Base-by-base conservation (phyloP, 1,140 invertebrate species). In the Saccostrea glomerata region DNA sequence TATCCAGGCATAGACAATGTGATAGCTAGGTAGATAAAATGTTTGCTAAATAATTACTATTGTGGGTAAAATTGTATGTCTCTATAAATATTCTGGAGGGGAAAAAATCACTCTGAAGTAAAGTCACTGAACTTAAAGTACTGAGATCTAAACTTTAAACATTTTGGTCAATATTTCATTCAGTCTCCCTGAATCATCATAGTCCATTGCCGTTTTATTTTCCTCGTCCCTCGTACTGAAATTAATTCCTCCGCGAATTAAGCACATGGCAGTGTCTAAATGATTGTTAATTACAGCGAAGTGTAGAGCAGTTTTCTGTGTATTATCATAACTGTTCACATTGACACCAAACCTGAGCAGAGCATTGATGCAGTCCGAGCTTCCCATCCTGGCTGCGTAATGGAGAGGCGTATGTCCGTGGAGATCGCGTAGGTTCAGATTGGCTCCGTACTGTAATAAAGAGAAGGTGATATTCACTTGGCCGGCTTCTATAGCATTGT, bases 371-470 rank as follows among this genome's bases (percentile, higher is more conserved):
- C 90, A 93, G 63, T 90, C 90, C 13, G 88, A 20, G 23, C 91
- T 87, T 55, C 92, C 90, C 25, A 84, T 86, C 20, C 87, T 66
- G 7, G 91, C 88, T 17, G 92, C 91, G 87, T 92, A 92, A 88
- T 94, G 93, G 9, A 94, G 86, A 13, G 93, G 91, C 23, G 92
- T 93, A 77, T 90, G 90, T 12, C 93, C 93, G 23, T 92, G 90
- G n/a, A 93, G 89, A 86, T 94, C 93, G 4, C 91, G 91, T 58
- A 92, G 86, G 70, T 92, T 92, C 20, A 92, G 86, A 70, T 93
- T 94, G 30, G 91, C 92, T n/a, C 91, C 91, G 11, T 92, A 90
- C 47, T 91, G 89, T n/a, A 94, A 85, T 30, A 94, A 86, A 56
- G 91, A 66, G 11, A 87, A 87, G 25, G 91, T 91, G 4, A 92